phyloP scores from a whole-genome alignment of 2,797 vertebrate species.

The Betta splendens region DNA sequence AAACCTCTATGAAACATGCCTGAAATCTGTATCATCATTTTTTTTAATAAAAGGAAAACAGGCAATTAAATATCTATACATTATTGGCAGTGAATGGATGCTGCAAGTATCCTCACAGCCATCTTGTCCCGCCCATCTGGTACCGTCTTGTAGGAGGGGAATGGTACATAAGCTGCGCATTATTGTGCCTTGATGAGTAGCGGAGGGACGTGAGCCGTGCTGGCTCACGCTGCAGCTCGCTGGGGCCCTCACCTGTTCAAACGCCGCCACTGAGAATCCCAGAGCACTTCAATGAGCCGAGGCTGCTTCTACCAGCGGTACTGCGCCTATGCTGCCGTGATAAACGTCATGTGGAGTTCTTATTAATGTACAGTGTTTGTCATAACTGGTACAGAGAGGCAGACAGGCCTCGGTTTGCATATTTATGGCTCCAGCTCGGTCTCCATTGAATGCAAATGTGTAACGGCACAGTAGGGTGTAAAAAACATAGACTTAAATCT shows the following conservation, averaged over 20 bases:
- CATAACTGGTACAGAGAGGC: neutral
- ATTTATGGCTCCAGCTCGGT: no score
- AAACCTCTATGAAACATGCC: neutral
- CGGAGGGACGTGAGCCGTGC: conserved; percentile 24
- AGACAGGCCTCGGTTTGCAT: neutral
- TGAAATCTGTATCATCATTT: neutral
- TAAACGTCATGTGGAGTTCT: neutral
- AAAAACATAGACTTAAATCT: neutral
- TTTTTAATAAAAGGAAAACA: neutral
- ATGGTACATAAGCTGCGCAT: neutral
- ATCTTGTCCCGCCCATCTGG: conserved; percentile 1
- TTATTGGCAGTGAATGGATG: conserved; percentile 3
- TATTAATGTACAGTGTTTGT: conserved; percentile 7
- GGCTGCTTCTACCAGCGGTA: no score
- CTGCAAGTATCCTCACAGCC: conserved; percentile 3
- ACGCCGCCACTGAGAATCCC: conserved; percentile 18
- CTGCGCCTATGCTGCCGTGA: neutral
- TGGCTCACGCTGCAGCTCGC: conserved; percentile 28
- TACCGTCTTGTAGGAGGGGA: conserved; percentile 4
- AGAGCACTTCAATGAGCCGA: conserved; percentile 24
- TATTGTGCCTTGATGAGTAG: neutral
- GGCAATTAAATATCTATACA: conserved; percentile 4
- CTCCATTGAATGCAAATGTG: conserved; percentile 1
- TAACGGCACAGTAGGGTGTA: neutral
- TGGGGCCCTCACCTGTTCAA: conserved; percentile 41